Percentiles rank a stretch among this genome's conserved stretches.
Evolutionary conservation across 2,888 invertebrate genomes (phyloP).

Genomic region (Elysia crispata): DNA sequence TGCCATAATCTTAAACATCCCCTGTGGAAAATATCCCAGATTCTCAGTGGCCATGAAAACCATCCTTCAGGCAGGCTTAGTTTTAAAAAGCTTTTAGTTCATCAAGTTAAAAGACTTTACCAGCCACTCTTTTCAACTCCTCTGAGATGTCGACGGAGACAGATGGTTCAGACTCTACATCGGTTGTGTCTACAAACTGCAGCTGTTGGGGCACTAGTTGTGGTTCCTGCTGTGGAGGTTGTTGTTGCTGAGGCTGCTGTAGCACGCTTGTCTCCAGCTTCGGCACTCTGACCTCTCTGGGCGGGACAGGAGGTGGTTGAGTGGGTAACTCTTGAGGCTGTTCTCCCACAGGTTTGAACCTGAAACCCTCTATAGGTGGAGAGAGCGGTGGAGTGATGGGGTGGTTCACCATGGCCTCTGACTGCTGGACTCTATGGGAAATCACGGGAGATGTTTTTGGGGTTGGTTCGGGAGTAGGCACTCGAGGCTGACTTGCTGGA

Average conservation of each 20-base stretch:
- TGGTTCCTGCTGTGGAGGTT: conserved; percentile 21
- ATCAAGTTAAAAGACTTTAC: conserved; percentile 49
- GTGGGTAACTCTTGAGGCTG: conserved; percentile 3
- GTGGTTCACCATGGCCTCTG: not conserved
- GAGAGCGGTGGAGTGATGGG: conserved; percentile 49
- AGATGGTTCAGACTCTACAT: conserved; percentile 67
- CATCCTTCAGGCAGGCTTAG: too few species aligned
- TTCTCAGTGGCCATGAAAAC: too few species aligned
- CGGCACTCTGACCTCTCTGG: not conserved
- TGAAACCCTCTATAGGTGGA: conserved; percentile 42
- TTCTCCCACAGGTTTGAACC: conserved; percentile 41
- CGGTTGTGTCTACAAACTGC: conserved; percentile 45
- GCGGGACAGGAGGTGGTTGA: not conserved
- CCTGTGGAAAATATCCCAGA: too few species aligned
- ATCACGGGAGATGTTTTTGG: conserved; percentile 49
- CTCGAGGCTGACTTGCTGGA: not conserved
- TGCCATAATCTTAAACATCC: too few species aligned
- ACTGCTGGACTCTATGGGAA: conserved; percentile 30
- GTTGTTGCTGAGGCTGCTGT: not conserved
- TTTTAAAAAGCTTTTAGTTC: not conserved
- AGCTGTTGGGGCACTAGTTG: conserved; percentile 11
- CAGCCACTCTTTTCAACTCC: conserved; percentile 62
- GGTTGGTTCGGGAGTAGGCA: conserved; percentile 52
- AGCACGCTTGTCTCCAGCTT: not conserved
- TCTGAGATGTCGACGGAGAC: conserved; percentile 66